Evolutionary conservation across 2,888 invertebrate genomes (phyloP).

Genomic region (Zhengitettix transpicula): DNA sequence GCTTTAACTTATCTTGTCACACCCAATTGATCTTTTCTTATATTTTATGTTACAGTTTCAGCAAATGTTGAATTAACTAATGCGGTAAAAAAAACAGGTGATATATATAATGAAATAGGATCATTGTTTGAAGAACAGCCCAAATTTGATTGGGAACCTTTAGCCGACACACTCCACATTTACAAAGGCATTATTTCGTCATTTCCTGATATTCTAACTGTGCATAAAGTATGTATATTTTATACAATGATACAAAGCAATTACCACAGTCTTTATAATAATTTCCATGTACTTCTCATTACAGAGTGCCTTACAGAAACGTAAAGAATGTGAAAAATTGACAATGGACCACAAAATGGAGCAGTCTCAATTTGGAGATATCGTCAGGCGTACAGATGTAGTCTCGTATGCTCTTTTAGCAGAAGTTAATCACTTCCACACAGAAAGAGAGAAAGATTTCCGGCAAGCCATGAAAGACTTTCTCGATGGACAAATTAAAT

Average conservation of each 20-base stretch:
- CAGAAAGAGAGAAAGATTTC: conserved; percentile 70
- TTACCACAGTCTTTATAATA: neutral
- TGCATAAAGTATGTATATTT: conserved; percentile 52
- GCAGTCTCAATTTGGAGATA: conserved; percentile 60
- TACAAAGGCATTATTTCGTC: conserved; percentile 84
- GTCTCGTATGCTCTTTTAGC: conserved; percentile 87
- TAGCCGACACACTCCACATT: conserved; percentile 80
- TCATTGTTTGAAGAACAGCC: conserved; percentile 81
- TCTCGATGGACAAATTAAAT: conserved; percentile 73
- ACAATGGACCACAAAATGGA: conserved; percentile 69
- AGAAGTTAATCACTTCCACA: conserved; percentile 86
- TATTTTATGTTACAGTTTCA: conserved; percentile 24
- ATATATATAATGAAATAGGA: conserved; percentile 78
- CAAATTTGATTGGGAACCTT: conserved; percentile 75
- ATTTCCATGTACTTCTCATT: conserved; percentile 2
- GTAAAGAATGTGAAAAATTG: conserved; percentile 71
- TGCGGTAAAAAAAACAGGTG: conserved; percentile 72
- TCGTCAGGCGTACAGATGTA: conserved; percentile 71
- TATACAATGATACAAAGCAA: neutral
- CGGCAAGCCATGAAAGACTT: conserved; percentile 73
- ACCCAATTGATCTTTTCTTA: conserved; percentile 1
- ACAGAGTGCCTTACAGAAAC: conserved; percentile 64
- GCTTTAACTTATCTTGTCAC: neutral
- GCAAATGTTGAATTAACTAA: conserved; percentile 46
- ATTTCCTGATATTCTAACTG: conserved; percentile 77